Conservation (phyloP, 2,797 vertebrate genomes). For the Enteromius trimaculatus region DNA sequence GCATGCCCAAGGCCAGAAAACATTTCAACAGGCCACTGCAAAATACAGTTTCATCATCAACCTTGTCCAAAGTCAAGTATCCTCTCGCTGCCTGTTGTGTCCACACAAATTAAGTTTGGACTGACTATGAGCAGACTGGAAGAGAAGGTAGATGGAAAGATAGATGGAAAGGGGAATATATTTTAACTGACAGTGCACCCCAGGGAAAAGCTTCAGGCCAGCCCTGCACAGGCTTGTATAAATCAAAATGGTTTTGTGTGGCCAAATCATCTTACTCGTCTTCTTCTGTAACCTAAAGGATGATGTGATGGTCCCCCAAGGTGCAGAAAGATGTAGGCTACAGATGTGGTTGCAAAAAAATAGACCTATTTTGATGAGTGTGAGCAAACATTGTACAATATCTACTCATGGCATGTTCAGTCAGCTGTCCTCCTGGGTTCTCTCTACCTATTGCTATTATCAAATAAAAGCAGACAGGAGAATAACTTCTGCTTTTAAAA, state of each 20-base stretch:
- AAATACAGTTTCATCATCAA: constrained; percentile 45
- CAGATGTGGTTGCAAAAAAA: constrained; percentile 14
- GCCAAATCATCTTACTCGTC: constrained; percentile 39
- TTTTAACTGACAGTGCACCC: constrained; percentile 40
- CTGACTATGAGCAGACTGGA: constrained; percentile 1
- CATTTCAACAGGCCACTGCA: not conserved
- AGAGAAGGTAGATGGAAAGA: constrained; percentile 24
- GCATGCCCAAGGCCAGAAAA: constrained; percentile 8
- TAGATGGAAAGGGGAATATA: constrained; percentile 41
- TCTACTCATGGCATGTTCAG: constrained; percentile 22
- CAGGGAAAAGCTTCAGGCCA: constrained; percentile 37
- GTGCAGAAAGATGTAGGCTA: constrained; percentile 39
- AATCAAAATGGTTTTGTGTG: constrained; percentile 43
- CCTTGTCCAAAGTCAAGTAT: constrained; percentile 46
- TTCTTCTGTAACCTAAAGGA: constrained; percentile 45
- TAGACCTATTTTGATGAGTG: constrained; percentile 35
- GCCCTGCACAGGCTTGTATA: constrained; percentile 40
- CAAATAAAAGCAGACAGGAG: not conserved
- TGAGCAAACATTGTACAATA: constrained; percentile 34
- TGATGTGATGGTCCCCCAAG: constrained; percentile 12
- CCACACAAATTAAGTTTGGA: constrained; percentile 30
- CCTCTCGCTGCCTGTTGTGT: constrained; percentile 33
- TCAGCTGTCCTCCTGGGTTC: constrained; percentile 7
- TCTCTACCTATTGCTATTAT: not conserved
- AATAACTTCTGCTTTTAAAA: constrained; percentile 10